Percentiles rank a stretch among this genome's conserved stretches.
Conservation (phyloP, 2,888 invertebrate species). For the Heliconius cydno region DNA sequence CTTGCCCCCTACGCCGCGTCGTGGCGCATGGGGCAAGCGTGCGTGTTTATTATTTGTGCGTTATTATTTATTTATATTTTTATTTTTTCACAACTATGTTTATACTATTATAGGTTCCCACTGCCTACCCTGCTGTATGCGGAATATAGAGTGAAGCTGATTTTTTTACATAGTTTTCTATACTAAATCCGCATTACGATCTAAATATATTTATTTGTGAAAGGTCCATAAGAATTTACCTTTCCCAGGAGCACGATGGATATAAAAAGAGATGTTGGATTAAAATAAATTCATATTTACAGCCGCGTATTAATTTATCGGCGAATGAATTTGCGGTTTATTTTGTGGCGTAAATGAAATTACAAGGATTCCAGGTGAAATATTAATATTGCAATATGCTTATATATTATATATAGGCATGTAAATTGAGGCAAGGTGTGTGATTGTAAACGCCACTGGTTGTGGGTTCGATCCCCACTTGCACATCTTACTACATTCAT, state of each 20-base stretch:
- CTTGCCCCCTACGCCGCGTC: no score
- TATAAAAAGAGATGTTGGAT: background rate
- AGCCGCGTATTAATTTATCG: conserved; percentile 13
- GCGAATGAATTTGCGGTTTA: conserved; percentile 23
- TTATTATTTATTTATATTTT: no score
- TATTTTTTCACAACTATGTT: no score
- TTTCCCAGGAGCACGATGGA: background rate
- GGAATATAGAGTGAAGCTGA: no score
- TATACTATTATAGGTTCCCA: no score
- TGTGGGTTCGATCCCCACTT: no score
- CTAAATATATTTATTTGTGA: background rate
- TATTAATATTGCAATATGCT: background rate
- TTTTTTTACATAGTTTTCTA: background rate
- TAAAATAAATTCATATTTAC: conserved; percentile 17
- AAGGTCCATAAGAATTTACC: background rate
- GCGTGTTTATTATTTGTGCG: no score
- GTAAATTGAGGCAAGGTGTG: background rate
- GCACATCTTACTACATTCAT: no score
- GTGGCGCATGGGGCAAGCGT: no score
- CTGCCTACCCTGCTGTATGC: no score
- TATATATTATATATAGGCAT: background rate
- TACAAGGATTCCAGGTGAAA: conserved; percentile 16
- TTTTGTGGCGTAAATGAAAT: conserved; percentile 23
- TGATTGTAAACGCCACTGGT: no score
- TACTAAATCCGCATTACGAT: background rate